phyloP scores from a whole-genome alignment of 2,797 vertebrate genomes.

The Eidolon dupreanum region DNA sequence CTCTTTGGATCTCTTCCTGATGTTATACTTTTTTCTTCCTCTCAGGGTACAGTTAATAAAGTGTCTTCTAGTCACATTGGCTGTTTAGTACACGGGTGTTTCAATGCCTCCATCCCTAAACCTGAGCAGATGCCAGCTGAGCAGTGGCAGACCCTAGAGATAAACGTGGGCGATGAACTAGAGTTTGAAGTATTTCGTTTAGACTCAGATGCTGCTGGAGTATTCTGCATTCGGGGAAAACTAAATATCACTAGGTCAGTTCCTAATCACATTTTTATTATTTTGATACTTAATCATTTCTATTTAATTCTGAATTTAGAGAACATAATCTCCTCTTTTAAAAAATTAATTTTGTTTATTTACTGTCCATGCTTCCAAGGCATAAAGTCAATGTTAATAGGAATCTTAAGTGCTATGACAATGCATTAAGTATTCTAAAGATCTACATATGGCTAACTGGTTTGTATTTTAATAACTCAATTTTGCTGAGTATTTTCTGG shows the following conservation, averaged over 20 bases:
- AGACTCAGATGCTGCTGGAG: slow-evolving; percentile 93
- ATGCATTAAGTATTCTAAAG: not conserved
- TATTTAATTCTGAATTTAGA: slow-evolving; percentile 1
- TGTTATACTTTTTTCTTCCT: not conserved
- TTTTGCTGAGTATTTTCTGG: not conserved
- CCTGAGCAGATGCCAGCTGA: slow-evolving; percentile 89
- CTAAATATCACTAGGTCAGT: slow-evolving; percentile 88
- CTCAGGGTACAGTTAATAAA: slow-evolving; percentile 96
- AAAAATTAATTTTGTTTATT: not conserved
- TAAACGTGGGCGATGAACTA: slow-evolving; percentile 90
- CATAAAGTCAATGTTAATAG: not conserved
- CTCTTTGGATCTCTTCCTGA: not conserved
- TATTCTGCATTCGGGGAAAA: slow-evolving; percentile 94
- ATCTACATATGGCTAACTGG: not conserved
- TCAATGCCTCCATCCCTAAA: slow-evolving; percentile 95
- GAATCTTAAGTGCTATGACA: not conserved
- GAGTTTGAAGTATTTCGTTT: slow-evolving; percentile 94
- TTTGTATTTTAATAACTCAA: not conserved
- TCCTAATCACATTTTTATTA: slow-evolving; percentile 35
- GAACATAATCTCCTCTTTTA: not conserved
- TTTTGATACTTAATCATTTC: not conserved
- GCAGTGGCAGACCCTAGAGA: slow-evolving; percentile 90
- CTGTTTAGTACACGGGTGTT: slow-evolving; percentile 96
- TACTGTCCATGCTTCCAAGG: not conserved
- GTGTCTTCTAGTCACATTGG: slow-evolving; percentile 93